Percentiles rank a stretch among this genome's conserved stretches.
Evolutionary conservation across 2,888 invertebrate species (phyloP).

Genomic region (Trichogramma dendrolimi): DNA sequence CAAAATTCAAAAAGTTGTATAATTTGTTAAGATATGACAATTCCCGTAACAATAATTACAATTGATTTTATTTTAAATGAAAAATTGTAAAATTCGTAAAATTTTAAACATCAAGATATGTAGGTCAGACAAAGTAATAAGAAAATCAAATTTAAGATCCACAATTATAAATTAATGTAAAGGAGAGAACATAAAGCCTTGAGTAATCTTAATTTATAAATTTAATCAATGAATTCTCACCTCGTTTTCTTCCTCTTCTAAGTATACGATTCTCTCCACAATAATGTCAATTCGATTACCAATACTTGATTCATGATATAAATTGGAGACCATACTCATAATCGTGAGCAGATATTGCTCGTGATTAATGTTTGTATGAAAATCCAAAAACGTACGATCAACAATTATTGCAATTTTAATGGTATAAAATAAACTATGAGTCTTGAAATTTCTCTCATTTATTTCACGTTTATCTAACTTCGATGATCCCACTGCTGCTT

Average conservation of each 20-base stretch:
- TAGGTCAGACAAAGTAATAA: no score
- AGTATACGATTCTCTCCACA: constrained; percentile 75
- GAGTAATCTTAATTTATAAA: constrained; percentile 40
- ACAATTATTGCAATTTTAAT: constrained; percentile 83
- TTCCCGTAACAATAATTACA: no score
- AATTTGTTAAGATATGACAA: no score
- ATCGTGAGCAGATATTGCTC: constrained; percentile 82
- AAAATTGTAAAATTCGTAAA: not conserved
- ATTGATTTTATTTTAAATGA: not conserved
- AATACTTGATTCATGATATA: constrained; percentile 78
- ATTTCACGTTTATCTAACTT: constrained; percentile 22
- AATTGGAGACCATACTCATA: constrained; percentile 84
- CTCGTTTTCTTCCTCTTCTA: constrained; percentile 61
- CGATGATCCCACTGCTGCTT: constrained; percentile 21
- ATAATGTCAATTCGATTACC: constrained; percentile 86
- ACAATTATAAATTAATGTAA: not conserved
- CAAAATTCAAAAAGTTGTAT: no score
- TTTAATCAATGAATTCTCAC: constrained; percentile 54
- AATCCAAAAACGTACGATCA: constrained; percentile 79
- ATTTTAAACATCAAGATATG: constrained; percentile 40
- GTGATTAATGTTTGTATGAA: constrained; percentile 72
- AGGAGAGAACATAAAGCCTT: constrained; percentile 41
- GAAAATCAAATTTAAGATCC: not conserved
- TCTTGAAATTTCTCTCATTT: constrained; percentile 44
- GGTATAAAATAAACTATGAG: constrained; percentile 70